Evolutionary conservation across 2,797 vertebrate genomes (phyloP), one percentile per base, ranked within the genome.

Genomic region (Antrozous pallidus): DNA sequence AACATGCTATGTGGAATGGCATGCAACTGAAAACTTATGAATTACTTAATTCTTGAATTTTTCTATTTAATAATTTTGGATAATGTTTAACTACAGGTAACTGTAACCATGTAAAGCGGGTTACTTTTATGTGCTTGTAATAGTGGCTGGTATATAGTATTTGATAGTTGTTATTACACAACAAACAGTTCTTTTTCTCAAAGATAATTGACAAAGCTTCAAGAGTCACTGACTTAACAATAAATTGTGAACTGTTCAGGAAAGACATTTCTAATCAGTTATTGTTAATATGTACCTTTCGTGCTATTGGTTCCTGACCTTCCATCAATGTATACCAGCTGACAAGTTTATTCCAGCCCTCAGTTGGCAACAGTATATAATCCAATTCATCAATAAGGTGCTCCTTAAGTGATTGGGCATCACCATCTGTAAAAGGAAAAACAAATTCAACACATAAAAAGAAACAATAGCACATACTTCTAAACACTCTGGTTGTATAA

Each of bases 361-460:
- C 99, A 36, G 99, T 99, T 47, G 99, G 99, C 95, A 99, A 98
- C 96, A 99, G 98, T 97, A 99, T 99, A 97, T 99, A 99, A 98
- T 99, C 99, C 92, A 99, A 98, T 98, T 99, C 99, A 97, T 99
- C 99, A 49, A 99, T 99, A 98, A 99, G 99, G 98, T 99, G 99
- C 75, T 99, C 99, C 97, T 99, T 99, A 97, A 99, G 99, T 96
- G 99, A 99, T 96, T 99, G 98, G 74, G 99, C 99, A 91, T 99
- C 99, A 63, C 99, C 99, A 98, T 99, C 99, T 99, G 88, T 4
- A 96, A 97, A 58, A 70, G 18, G 8, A 79, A 94, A 93, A 88
- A 84, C 40, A 69, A 85, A 54, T 81, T 96, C 95, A 94, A 92
- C 49, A 96, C 8, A 93, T 79, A 63, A 88, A 89, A 90, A 85